These are phyloP conservation scores for Drosophila takahashii DNA, from an alignment of 1,140 invertebrate genomes.

Conservation along the genomic window DNA sequence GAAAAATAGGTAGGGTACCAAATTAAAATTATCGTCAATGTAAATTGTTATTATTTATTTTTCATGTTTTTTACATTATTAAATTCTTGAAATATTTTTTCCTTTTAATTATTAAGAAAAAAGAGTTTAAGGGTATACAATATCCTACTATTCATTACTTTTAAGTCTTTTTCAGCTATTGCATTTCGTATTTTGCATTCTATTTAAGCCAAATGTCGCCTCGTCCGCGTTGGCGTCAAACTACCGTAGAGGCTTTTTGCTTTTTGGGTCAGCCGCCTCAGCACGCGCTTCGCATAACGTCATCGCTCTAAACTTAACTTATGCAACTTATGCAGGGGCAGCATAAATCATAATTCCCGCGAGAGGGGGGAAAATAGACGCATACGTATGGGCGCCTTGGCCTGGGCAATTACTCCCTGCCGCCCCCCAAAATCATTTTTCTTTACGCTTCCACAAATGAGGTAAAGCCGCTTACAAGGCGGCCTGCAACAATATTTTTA, in stretches of 20 bases:
- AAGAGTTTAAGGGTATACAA: conserved; percentile 1
- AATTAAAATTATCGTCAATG: too few relatives aligned
- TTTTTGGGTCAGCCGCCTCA: conserved; percentile 71
- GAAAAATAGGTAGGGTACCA: too few relatives aligned
- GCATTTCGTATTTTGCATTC: conserved; percentile 42
- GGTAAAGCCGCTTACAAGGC: conserved; percentile 25
- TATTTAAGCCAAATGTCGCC: conserved; percentile 51
- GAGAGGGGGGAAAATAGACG: background rate
- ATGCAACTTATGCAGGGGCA: conserved; percentile 54
- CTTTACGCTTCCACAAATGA: conserved; percentile 17
- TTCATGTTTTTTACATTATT: too few relatives aligned
- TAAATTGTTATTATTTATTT: too few relatives aligned
- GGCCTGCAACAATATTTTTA: conserved; percentile 47
- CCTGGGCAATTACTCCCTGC: conserved; percentile 56
- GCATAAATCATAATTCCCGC: conserved; percentile 60
- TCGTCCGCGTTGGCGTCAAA: conserved; percentile 67
- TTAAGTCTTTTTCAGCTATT: conserved; percentile 5
- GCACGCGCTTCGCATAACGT: conserved; percentile 66
- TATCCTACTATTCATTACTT: background rate
- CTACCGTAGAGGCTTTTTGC: conserved; percentile 54
- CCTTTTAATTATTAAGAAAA: too few relatives aligned
- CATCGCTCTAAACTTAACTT: conserved; percentile 48
- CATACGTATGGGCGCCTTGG: conserved; percentile 41
- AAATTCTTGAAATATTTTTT: too few relatives aligned
- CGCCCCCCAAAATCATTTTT: conserved; percentile 2